Base-by-base conservation (phyloP, 2,113 vertebrate genomes). In the Heterochromis multidens region DNA sequence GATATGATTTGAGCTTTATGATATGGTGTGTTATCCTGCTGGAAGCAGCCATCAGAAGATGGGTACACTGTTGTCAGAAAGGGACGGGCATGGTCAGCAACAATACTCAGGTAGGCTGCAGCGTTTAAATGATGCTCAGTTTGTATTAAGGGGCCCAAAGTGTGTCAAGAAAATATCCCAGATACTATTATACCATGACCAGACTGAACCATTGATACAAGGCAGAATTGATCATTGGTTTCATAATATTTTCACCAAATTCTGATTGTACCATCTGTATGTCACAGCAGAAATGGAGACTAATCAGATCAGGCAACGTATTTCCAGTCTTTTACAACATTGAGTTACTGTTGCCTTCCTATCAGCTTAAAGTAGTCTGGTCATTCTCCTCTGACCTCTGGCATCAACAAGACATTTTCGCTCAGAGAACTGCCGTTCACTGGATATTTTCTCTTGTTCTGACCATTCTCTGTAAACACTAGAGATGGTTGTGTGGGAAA, bases 81-180 rank as follows among this genome's bases (percentile, higher is more conserved):
- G 23, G 63, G 23, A 70, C 27, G 25, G 5, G 25, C 0, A 23
- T 27, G 63, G n/a, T 46, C n/a, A 46, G 37, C 40, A 70, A 46
- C 65, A 70, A 46, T 70, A 46, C 2, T 70, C 0, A 3, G 40
- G 1, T 70, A 70, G 27, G 40, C 65, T 19, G 0, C 46, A 23
- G 65, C 27, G 37, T 46, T 0, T 70, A 11, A 4, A 70, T 27
- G 14, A 70, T 23, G 43, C 37, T 46, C 27, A 46, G 65, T 19
- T 70, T 25, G 16, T 70, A 70, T 14, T 27, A 70, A 70, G 1
- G 40, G 16, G 65, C 27, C 16, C 9, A 70, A 70, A 12, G 27
- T 17, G 5, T 70, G 65, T 37, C 37, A 40, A 25, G 37, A 70
- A 46, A 70, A 25, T 6, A 70, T 5, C 23, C 23, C 63, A 10